Base-by-base conservation (phyloP, 2,888 invertebrate species). In the Drosophila kuntzei region DNA sequence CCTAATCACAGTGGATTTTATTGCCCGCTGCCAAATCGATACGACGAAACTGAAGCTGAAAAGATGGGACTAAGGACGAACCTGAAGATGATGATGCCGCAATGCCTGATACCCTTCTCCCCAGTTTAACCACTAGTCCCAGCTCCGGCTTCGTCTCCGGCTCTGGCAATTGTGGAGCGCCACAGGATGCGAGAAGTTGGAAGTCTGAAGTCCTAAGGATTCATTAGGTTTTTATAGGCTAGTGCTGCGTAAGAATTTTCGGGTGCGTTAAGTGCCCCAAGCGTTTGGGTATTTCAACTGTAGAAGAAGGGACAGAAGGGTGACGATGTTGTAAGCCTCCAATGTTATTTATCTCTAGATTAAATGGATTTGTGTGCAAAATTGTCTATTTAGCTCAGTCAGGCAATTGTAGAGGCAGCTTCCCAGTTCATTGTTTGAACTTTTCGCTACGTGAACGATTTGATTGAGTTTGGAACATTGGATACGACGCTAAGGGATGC, bases 1-100 rank as follows among this genome's bases (percentile, higher is more conserved):
- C 83, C 87, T 90, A 90, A 87, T 87, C 90, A 87, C 78, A 87
- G 82, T 79, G 88, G 88, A 87, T 89, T 87, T 90, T 84, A 85
- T 89, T 89, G 88, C 73, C 59, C 71, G 76, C 71, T 55, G 64
- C 69, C 59, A 69, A 85, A 87, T 85, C 83, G 86, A 79, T 72
- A 74, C 57, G 65, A 70, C 58, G 27, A 39, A 27, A 27, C 29
- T 27, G 27, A 71, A 39, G 72, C 55, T 29, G 43, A 14, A 29
- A 41, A 22, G 46, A 43, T 27, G 37, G 8, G 20, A 32, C 14
- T 32, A 20, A 29, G 36, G n/a, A 20, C 20, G 18, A 50, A 47
- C 39, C 18, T 32, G 39, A 46, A 27, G 61, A 37, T 59, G 61
- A 37, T 59, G 39, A 39, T 55, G 55, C 44, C 55, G 43, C 55